These are phyloP conservation scores for Dasypolia templi DNA, from an alignment of 2,888 invertebrate species.

Conservation along the genomic window DNA sequence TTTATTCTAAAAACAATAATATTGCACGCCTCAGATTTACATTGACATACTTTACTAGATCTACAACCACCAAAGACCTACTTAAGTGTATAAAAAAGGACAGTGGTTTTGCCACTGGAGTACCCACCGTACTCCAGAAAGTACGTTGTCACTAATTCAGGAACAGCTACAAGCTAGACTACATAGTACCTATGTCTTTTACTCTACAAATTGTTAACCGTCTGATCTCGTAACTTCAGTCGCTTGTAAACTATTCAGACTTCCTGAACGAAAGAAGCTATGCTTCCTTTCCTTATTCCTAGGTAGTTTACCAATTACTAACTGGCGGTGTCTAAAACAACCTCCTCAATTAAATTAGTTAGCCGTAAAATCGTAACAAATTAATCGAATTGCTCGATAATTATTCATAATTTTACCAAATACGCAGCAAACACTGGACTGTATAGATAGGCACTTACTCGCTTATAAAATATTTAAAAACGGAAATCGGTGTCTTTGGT, in stretches of 20 bases:
- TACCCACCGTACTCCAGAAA: background rate
- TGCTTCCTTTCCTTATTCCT: background rate
- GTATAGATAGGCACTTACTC: background rate
- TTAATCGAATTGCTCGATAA: background rate
- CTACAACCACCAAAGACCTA: background rate
- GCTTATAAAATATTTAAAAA: too few relatives aligned
- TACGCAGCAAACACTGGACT: background rate
- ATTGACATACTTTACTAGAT: background rate
- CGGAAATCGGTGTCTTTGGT: too few relatives aligned
- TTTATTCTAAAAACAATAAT: background rate
- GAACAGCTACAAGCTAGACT: background rate
- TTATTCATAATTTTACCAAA: background rate
- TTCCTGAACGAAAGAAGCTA: constrained; percentile 9
- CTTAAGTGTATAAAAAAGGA: background rate
- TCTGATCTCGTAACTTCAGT: constrained; percentile 35
- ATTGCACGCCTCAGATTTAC: background rate
- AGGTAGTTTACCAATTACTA: background rate
- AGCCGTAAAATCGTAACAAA: background rate
- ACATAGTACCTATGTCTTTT: background rate
- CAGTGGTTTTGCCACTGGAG: background rate
- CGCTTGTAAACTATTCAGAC: constrained; percentile 35
- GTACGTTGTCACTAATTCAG: constrained; percentile 36
- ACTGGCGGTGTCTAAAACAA: background rate
- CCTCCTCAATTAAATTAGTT: background rate
- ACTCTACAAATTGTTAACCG: constrained; percentile 30